Evolutionary conservation across 1,140 invertebrate species (phyloP), one percentile per base, ranked within the genome.

Genomic region (Varroa destructor): DNA sequence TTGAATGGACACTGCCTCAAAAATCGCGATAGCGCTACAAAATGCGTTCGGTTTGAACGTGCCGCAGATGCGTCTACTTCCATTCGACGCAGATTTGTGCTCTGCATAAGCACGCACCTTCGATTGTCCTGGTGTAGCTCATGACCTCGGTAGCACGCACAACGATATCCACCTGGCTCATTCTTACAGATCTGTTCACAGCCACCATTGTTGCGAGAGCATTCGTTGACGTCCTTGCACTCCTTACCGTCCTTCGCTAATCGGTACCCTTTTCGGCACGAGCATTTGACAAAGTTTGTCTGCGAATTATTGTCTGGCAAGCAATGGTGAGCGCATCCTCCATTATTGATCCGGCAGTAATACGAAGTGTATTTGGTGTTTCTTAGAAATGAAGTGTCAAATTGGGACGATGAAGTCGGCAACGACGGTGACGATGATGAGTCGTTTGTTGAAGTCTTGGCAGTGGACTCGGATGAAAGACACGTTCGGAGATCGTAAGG

Each of bases 121-220:
- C 74, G 56, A 40, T 73, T 70, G 14, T 73, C 70, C 2, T 72
- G 72, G n/a, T 74, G 73, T 4, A 77, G 73, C 25, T 51, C 55
- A 57, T 71, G 76, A 3, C 76, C 76, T 0, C 55, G 25, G 12
- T 64, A 51, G 36, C 76, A 77, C 8, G 67, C 58, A 56, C 76
- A 77, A 2, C 55, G 42, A 40, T 74, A 77, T 3, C 74, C 72
- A 6, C 76, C 76, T 0, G 56, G 25, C 0, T 67, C 74, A 56
- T 77, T 74, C 3, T 40, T 72, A 61, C 76, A 76, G 5, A 64
- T 72, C n/a, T 77, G 75, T 14, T 74, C 74, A 51, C 76, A 77
- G 0, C 75, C 74, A 1, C 74, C 74, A 0, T 74, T 74, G 8
- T 73, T 70, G 40, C 42, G 51, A 36, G 55, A 42, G 56, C 74